Conservation (phyloP, 2,888 invertebrate species). For the Meganola albula region DNA sequence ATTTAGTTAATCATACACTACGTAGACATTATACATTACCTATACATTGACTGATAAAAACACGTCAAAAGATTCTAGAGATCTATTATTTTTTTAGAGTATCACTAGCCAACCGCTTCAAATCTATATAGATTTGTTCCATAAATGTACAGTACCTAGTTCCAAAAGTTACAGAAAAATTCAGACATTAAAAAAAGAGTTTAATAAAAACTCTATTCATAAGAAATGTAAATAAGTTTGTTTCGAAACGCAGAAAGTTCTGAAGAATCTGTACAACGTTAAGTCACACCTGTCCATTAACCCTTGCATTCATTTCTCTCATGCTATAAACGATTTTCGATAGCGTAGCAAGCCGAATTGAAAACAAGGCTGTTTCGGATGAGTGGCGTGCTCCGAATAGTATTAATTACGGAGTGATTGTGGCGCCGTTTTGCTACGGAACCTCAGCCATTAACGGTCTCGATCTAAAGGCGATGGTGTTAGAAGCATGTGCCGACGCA, state of each 20-base stretch:
- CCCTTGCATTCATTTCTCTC: slow-evolving; percentile 44
- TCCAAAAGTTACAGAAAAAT: no score
- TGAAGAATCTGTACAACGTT: slow-evolving; percentile 47
- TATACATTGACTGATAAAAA: no score
- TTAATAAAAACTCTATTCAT: no score
- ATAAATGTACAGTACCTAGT: no score
- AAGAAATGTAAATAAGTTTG: no score
- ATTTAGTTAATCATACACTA: no score
- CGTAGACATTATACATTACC: no score
- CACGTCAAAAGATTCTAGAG: no score
- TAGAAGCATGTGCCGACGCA: slow-evolving; percentile 47
- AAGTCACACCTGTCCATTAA: slow-evolving; percentile 56
- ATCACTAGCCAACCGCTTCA: no score
- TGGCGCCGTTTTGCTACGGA: slow-evolving; percentile 50
- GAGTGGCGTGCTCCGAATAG: slow-evolving; percentile 57
- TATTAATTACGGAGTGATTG: slow-evolving; percentile 64
- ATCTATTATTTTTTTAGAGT: no score
- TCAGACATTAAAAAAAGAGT: no score
- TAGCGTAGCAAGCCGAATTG: slow-evolving; percentile 57
- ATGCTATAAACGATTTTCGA: slow-evolving; percentile 68
- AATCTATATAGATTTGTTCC: no score
- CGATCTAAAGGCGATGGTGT: slow-evolving; percentile 41
- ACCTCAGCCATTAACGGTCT: slow-evolving; percentile 50
- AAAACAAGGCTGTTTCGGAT: slow-evolving; percentile 66
- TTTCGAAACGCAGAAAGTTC: slow-evolving; percentile 20